Base-by-base conservation (phyloP, 2,888 invertebrate species). In the Taenaris catops region DNA sequence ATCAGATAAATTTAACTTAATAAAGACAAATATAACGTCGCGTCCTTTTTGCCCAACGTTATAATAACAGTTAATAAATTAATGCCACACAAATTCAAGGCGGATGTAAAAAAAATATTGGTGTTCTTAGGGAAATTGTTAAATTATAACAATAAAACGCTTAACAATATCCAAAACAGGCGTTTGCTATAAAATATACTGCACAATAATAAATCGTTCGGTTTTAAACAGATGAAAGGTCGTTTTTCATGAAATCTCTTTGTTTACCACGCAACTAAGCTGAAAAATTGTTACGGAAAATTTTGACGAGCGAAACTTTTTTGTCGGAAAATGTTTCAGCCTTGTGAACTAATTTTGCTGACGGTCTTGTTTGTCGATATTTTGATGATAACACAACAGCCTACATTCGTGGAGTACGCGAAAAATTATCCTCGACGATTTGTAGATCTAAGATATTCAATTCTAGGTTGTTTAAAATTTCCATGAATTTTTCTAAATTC, bases 191-290 rank as follows among this genome's bases (percentile, higher is more conserved):
- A 19, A 40, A 38, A 27, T 36, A 40, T 26, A 34, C 20, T 31
- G 42, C 43, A 33, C 34, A 46, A 44, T 49, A 51, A 51, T 45
- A 51, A 49, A 51, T 51, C 41, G 44, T 48, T 48, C 39, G 38
- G 48, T 46, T 51, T 49, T 44, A 49, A 51, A 42, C 46, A 51
- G 48, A 49, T 51, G 51, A 46, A 51, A 48, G 51, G 48, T 48
- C 48, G 46, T 51, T 51, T 48, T 49, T 51, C 49, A 51, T 41
- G 34, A 41, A 46, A 49, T 42, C 49, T 45, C 42, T 49, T 51
- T 51, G 46, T 51, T 51, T 44, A 46, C 46, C 43, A 45, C 47
- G 45, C 47, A 46, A 44, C 48, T 48, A 46, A 48, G 44, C 46
- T 48, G 46, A 46, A 48, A 48, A 46, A 48, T 48, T 38, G 46